Evolutionary conservation across 2,797 vertebrate species (phyloP), one percentile per base, ranked within the genome.

Genomic region (Nannoperca obscura): DNA sequence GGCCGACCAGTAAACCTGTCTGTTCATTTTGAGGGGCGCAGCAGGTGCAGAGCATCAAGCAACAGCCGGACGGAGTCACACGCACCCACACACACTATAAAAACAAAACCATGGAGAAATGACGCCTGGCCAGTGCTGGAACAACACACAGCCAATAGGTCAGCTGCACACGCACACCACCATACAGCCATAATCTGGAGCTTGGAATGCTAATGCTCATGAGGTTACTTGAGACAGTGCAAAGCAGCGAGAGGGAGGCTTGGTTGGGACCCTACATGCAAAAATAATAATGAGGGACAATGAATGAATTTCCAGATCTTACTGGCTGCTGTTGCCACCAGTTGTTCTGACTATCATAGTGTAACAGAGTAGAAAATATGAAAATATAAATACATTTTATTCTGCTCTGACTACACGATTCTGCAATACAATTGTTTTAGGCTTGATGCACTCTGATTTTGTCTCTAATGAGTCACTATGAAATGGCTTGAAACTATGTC

Each of bases 21-120:
- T 40, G 68, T 49, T 79, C 55, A 10, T 72, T 52, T 53, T 94
- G 91, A 94, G 0, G 65, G 17, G 15, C 30, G 47, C 57, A 89
- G 67, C 93, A 93, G 93, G 90, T 94, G 93, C 85, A 55, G 60
- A 38, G 59, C 68, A 20, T n/a, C 44, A 63, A 81, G 60, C 74
- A 82, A 86, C 86, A 78, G 86, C 71, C 6, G 2, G 3, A 46
- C 42, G 9, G 32, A 72, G n/a, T 59, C 55, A 76, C 82, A 76
- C 30, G 2, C 60, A n/a, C 64, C 1, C 81, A 32, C 55, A n/a
- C 70, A 75, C 52, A 22, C 74, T 72, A 76, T 63, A 73, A 88
- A 88, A 93, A 88, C 89, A 91, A 83, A 88, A 86, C 64, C 64
- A 40, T 62, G 47, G 44, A 66, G 80, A 86, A 86, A 82, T 60